Conservation (phyloP, 2,113 vertebrate genomes). For the Brevimyrus niger region DNA sequence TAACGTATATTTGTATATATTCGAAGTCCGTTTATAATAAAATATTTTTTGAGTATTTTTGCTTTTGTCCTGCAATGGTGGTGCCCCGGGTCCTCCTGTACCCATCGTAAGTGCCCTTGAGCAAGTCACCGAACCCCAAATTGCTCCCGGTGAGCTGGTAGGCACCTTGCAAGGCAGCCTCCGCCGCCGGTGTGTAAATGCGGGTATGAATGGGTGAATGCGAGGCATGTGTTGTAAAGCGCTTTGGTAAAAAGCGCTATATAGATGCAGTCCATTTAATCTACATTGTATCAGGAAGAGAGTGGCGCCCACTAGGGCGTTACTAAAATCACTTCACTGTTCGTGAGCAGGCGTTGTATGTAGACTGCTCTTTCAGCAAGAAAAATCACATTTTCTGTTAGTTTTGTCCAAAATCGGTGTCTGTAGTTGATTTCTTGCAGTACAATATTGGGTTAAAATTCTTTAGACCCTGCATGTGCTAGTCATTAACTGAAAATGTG, state of each 20-base stretch:
- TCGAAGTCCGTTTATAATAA: neutral
- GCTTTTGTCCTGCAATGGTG: neutral
- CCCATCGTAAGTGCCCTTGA: too few species aligned
- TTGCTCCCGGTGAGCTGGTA: too few species aligned
- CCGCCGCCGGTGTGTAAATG: too few species aligned
- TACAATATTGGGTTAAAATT: neutral
- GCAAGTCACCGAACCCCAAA: too few species aligned
- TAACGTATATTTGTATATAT: neutral
- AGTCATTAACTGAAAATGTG: neutral
- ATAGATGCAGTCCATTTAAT: too few species aligned
- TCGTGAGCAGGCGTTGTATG: neutral
- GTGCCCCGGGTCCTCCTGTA: too few species aligned
- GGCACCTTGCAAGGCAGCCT: too few species aligned
- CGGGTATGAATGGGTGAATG: too few species aligned
- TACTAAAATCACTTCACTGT: neutral
- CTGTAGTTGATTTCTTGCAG: neutral
- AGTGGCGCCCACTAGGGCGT: neutral
- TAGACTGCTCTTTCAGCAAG: neutral
- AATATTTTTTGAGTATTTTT: neutral
- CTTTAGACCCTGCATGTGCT: neutral
- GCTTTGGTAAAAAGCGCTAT: too few species aligned
- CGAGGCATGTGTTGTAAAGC: too few species aligned
- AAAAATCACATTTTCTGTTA: neutral
- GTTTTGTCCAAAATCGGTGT: neutral
- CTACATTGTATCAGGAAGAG: neutral